Evolutionary conservation across 2,113 vertebrate species (phyloP).

Genomic region (Neogobius melanostomus): DNA sequence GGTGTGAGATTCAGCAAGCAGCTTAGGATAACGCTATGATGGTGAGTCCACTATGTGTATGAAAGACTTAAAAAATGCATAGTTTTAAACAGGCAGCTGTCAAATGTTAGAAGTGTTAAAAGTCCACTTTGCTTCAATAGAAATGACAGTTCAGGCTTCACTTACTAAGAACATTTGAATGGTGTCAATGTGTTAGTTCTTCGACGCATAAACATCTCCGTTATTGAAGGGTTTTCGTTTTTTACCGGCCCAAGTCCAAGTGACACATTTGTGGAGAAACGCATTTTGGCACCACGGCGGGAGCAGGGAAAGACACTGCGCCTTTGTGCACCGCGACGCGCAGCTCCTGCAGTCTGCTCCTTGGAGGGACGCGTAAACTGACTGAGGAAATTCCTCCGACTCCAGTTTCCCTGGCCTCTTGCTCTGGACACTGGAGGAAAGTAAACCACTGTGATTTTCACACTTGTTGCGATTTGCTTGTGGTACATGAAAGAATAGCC

Average conservation of each 20-base stretch:
- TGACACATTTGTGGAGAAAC: constrained; percentile 14
- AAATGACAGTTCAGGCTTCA: background rate
- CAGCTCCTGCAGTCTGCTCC: constrained; percentile 50
- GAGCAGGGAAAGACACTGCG: constrained; percentile 63
- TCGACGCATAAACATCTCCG: background rate
- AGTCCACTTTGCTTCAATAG: background rate
- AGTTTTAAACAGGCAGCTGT: background rate
- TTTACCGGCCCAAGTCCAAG: constrained; percentile 2
- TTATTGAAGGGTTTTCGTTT: background rate
- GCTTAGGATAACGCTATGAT: constrained; percentile 1
- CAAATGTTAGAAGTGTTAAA: background rate
- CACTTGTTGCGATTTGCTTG: background rate
- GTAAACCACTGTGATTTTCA: background rate
- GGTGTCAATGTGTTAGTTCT: background rate
- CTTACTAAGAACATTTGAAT: background rate
- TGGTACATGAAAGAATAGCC: background rate
- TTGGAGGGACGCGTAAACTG: constrained; percentile 46
- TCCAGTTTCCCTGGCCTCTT: constrained; percentile 52
- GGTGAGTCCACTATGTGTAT: constrained; percentile 50
- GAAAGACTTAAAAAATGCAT: background rate
- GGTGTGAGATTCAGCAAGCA: constrained; percentile 35
- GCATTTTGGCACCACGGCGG: constrained; percentile 35
- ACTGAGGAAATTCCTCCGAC: constrained; percentile 64
- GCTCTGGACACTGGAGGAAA: constrained; percentile 3
- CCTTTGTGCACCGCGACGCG: constrained; percentile 69